phyloP scores from a whole-genome alignment of 2,113 vertebrate species.

The Psettodes erumei region DNA sequence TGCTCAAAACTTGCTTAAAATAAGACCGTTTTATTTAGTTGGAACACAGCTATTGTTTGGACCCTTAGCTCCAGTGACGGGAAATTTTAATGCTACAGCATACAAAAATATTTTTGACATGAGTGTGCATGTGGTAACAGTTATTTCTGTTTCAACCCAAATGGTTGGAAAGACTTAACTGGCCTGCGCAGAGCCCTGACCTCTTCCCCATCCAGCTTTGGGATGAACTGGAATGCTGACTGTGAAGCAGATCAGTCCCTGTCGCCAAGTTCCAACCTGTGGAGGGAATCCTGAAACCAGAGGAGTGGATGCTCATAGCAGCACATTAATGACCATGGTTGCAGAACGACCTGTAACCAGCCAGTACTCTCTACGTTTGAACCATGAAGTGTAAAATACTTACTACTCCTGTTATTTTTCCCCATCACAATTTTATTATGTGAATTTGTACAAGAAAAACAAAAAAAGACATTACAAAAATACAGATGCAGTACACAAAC shows the following conservation, averaged over 20 bases:
- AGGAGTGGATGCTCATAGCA: neutral
- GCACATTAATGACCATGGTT: neutral
- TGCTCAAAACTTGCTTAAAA: too few relatives aligned
- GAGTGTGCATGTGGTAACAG: too few relatives aligned
- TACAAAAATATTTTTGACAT: too few relatives aligned
- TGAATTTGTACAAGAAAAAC: conserved; percentile 97
- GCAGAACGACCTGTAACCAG: neutral
- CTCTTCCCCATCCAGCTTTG: neutral
- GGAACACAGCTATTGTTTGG: neutral
- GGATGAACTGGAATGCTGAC: neutral
- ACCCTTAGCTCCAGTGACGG: neutral
- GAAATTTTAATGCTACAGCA: too few relatives aligned
- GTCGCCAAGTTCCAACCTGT: neutral
- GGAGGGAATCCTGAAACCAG: neutral
- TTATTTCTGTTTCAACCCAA: too few relatives aligned
- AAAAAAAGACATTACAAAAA: conserved; percentile 51
- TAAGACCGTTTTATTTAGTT: too few relatives aligned
- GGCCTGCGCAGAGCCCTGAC: neutral
- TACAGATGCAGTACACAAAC: conserved; percentile 90
- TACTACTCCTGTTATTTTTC: conserved; percentile 1
- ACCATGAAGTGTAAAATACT: neutral
- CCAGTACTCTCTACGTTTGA: neutral
- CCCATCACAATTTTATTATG: conserved; percentile 97
- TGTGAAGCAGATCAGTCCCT: neutral
- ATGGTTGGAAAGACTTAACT: too few relatives aligned